Evolutionary conservation across 2,888 invertebrate genomes (phyloP).

Genomic region (Oligia strigilis): DNA sequence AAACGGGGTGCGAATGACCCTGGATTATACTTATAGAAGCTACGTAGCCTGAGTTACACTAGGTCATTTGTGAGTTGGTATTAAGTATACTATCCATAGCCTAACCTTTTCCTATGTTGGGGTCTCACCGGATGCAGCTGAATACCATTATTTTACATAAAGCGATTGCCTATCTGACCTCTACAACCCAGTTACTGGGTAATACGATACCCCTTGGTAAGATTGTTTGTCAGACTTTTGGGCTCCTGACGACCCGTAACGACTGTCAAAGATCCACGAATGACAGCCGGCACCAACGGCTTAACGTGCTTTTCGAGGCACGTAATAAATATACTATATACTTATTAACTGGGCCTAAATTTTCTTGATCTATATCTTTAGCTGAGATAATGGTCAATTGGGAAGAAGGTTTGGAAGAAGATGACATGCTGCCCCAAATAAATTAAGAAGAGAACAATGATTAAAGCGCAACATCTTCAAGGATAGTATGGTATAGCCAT

Average conservation of each 20-base stretch:
- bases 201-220: background rate
- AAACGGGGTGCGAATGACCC: conserved; percentile 39
- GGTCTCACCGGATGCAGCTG: too few species aligned
- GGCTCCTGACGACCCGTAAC: background rate
- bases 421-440: background rate
- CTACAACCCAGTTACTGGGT: background rate
- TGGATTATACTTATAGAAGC: conserved; percentile 21
- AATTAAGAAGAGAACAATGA: background rate
- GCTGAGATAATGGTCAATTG: background rate
- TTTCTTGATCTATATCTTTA: background rate
- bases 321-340: background rate
- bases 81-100: background rate
- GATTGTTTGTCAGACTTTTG: background rate
- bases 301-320: background rate
- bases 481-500: background rate
- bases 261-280: background rate
- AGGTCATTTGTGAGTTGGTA: background rate
- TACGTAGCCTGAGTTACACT: background rate
- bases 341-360: background rate
- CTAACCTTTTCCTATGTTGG: too few species aligned
- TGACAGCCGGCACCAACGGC: too few species aligned
- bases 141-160: too few species aligned
- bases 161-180: too few species aligned
- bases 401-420: too few species aligned
- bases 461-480: background rate